Evolutionary conservation across 1,140 invertebrate species (phyloP), one percentile per base, ranked within the genome.

Genomic region (Planococcus citri): DNA sequence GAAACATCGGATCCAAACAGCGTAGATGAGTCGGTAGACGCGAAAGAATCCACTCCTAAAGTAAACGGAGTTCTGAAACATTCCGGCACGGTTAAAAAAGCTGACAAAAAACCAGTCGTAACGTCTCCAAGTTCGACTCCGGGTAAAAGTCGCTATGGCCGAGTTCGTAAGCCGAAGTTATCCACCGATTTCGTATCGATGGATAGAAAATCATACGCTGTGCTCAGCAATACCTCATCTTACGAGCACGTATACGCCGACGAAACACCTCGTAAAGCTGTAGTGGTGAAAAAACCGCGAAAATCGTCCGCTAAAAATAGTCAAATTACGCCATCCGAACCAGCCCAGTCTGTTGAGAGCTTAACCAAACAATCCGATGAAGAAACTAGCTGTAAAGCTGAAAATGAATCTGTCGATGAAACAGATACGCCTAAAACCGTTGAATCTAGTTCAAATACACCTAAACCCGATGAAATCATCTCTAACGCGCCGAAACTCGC

Each of bases 201-300:
- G 8, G 60, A 64, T 64, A 22, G 25, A 24, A 64, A 64, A 64
- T 64, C 60, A 25, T 64, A 6, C 25, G 60, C 60, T 64, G 60
- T 64, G 3, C 60, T 64, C 12, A 64, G n/a, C 17, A 51, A 64
- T 20, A 25, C 60, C 4, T 64, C 60, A 9, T 64, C 60, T 25
- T 64, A 64, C 60, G 60, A 64, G 10, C 21, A 25, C 60, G 60
- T 64, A 2, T 64, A 25, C 20, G 20, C 60, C 20, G 60, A 64
- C 60, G 60, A 64, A 64, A 25, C 20, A 24, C 60, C 20, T 12
- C 25, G 10, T 27, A 64, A 64, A 25, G 3, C 60, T 9, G 9
- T 17, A 4, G 25, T 4, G 3, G 20, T 4, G 1, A 64, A 25
- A 17, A 64, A 64, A 51, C 41, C 41, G 12, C 10, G 20, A 25